These are phyloP conservation scores for Xiphias gladius DNA, from an alignment of 2,113 vertebrate species.

Conservation along the genomic window DNA sequence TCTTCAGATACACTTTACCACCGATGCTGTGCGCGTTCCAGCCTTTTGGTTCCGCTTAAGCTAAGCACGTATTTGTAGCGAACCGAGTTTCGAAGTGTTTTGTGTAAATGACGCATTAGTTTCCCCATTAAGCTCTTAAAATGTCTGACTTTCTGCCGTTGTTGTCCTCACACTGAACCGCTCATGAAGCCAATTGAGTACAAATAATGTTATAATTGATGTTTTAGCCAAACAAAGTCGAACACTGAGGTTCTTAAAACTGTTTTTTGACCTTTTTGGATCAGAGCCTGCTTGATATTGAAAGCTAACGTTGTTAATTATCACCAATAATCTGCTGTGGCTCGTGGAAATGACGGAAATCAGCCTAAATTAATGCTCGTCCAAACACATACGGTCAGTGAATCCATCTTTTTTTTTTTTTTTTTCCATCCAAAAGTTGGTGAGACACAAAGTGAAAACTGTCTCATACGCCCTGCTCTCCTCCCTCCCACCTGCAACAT, in stretches of 20 bases:
- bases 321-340: conserved; percentile 31
- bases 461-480: conserved; percentile 10
- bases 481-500: conserved; percentile 71
- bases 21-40: neutral
- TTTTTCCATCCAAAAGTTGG: conserved; percentile 43
- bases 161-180: neutral
- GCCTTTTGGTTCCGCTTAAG: neutral
- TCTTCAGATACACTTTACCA: too few relatives aligned
- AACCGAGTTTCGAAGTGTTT: neutral
- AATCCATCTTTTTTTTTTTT: conserved; percentile 29
- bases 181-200: conserved; percentile 23
- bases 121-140: conserved; percentile 29
- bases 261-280: conserved; percentile 52
- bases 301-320: conserved; percentile 58
- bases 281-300: conserved; percentile 20
- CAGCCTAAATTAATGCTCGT: conserved; percentile 42
- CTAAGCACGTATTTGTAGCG: too few relatives aligned
- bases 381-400: conserved; percentile 40
- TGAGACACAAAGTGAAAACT: conserved; percentile 47
- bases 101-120: neutral
- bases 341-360: conserved; percentile 52
- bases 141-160: conserved; percentile 1
- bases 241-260: conserved; percentile 25
- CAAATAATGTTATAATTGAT: conserved; percentile 58
- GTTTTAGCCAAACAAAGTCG: conserved; percentile 48